A percentile compares a stretch with the other conserved stretches of the same genome.
Evolutionary conservation across 2,888 invertebrate species (phyloP).

Genomic region (Cephus sareptanus): DNA sequence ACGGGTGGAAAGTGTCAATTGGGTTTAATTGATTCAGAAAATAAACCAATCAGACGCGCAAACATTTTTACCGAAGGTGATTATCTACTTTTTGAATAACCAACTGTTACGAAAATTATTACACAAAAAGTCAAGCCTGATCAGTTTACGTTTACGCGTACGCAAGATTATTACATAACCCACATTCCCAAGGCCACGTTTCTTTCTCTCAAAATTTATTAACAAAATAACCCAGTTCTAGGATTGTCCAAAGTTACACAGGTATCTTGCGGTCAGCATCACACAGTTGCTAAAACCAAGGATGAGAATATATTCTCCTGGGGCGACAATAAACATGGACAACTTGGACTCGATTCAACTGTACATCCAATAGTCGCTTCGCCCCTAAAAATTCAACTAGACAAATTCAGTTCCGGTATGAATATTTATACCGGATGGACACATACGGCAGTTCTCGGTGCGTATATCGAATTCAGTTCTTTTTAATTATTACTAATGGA

Average conservation of each 20-base stretch:
- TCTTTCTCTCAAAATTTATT: neutral
- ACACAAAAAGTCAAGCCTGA: neutral
- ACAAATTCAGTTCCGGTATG: conserved; percentile 63
- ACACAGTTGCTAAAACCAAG: conserved; percentile 73
- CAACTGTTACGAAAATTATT: neutral
- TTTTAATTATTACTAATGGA: neutral
- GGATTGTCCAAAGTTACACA: conserved; percentile 71
- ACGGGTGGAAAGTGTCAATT: conserved; percentile 77
- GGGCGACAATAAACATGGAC: conserved; percentile 89
- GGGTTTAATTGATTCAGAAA: conserved; percentile 67
- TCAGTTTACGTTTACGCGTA: neutral
- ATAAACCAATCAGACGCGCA: conserved; percentile 59
- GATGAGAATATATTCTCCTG: conserved; percentile 76
- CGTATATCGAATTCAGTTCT: neutral
- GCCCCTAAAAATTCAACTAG: conserved; percentile 68
- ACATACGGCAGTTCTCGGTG: conserved; percentile 67
- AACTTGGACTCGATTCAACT: conserved; percentile 73
- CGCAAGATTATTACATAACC: neutral
- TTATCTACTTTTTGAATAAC: conserved; percentile 3
- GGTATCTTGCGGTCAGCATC: conserved; percentile 85
- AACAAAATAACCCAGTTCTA: conserved; percentile 61
- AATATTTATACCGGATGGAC: conserved; percentile 82
- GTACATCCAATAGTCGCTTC: conserved; percentile 69
- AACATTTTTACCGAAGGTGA: conserved; percentile 66
- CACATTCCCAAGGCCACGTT: neutral